Conservation (phyloP, 1,140 invertebrate genomes). For the Galleria mellonella region DNA sequence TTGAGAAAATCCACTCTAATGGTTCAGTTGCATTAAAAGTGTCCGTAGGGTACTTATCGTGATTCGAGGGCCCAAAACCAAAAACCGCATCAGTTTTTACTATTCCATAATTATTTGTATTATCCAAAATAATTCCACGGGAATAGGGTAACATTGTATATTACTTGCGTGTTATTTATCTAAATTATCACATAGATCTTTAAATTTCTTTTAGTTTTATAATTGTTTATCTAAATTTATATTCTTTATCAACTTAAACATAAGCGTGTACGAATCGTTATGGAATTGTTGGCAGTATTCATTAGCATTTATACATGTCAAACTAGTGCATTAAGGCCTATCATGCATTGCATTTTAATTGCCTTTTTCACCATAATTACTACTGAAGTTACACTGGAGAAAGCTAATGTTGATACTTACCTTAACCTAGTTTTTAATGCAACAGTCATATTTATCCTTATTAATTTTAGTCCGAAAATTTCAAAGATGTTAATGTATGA, state of each 20-base stretch:
- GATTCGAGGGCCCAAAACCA: constrained; percentile 21
- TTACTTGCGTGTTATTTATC: too few species aligned
- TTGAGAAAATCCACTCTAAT: constrained; percentile 31
- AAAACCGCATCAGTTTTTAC: constrained; percentile 42
- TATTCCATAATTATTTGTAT: constrained; percentile 37
- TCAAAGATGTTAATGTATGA: too few species aligned
- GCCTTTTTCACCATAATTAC: constrained; percentile 10
- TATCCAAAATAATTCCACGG: constrained; percentile 32
- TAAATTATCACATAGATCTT: too few species aligned
- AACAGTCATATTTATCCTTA: too few species aligned
- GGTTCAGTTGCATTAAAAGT: constrained; percentile 23
- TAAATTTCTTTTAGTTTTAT: too few species aligned
- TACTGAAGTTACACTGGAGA: neutral
- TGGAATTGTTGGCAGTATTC: neutral
- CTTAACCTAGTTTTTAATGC: neutral
- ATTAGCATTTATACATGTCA: constrained; percentile 25
- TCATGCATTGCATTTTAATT: constrained; percentile 24
- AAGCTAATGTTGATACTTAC: neutral
- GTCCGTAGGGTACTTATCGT: constrained; percentile 21
- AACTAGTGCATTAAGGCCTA: constrained; percentile 24
- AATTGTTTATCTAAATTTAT: too few species aligned
- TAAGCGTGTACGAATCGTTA: too few species aligned
- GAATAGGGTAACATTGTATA: constrained; percentile 36
- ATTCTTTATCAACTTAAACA: too few species aligned
- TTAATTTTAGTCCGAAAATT: too few species aligned